Evolutionary conservation across 2,888 invertebrate species (phyloP), one percentile per base, ranked within the genome.

Genomic region (Dendrolimus houi): DNA sequence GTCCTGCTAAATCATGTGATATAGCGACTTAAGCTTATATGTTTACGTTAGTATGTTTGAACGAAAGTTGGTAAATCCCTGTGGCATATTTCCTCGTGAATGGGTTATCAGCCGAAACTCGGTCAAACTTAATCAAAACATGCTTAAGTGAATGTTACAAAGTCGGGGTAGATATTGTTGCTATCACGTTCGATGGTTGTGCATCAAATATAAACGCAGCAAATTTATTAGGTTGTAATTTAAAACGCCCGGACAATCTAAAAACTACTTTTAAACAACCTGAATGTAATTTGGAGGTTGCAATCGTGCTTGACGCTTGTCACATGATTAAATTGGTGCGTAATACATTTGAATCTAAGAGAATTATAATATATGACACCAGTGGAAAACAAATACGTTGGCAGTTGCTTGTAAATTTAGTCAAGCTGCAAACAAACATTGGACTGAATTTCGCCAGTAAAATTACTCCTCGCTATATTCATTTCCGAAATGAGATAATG

Each of bases 261-360:
- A 62, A 63, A 63, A 62, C 64, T 10, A 64, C 63, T 13, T 64
- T 65, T 12, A 59, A 52, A 54, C 65, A 66, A 52, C 66, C 64
- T 1, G 54, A 55, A 52, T 57, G 55, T 56, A 54, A 60, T 53
- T 40, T 9, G 9, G 52, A 57, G 13, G 57, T 57, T 9, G 57
- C 54, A 40, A 9, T 57, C 7, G 17, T 57, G 1, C 52, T 64
- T n/a, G 61, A 62, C 41, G 54, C 59, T 9, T 59, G 59, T 17
- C 62, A 64, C 55, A 60, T 62, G 59, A 52, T 62, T 7, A 64
- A 64, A 55, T 54, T 64, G n/a, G 57, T 68, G 2, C 40, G 62
- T 6, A 63, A 66, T 55, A 58, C 57, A 2, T 59, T 64, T 55
- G 64, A 61, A 57, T 42, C 58, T 52, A 62, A 59, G 58, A 56